Evolutionary conservation across 2,113 vertebrate species (phyloP), one percentile per base, ranked within the genome.

Genomic region (Dipodomys merriami): DNA sequence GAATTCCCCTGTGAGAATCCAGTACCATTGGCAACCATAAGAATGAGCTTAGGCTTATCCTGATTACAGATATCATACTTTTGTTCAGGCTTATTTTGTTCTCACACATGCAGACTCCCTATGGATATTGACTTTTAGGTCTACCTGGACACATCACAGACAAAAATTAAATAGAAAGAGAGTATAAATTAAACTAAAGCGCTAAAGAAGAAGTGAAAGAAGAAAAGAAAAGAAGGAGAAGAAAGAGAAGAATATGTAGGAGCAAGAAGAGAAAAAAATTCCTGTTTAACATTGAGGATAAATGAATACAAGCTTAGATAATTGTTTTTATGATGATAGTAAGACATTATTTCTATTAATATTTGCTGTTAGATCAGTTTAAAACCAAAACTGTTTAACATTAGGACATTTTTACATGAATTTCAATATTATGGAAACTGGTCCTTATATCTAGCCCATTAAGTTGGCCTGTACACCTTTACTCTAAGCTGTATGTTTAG

Each of bases 211-310:
- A 27, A 9, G 5, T 12, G 39, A 19, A 6, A 46, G 9, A 27
- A 33, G 22, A 49, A 62, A 8, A 25, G 3, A 81, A 20, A 13
- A 7, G 18, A 13, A 35, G 20, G 27, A 77, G 2, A 39, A 46
- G 81, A 11, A 62, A 46, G 27, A 30, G 7, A 57, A 4, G 30
- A 27, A 23, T 39, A 65, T 16, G 2, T 57, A 57, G 16, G 53
- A 16, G 15, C 53, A 57, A 13, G 53, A 57, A 57, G 53, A 57
- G 53, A 57, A 57, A 57, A 57, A 13, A 57, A 49, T 80, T 78
- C 35, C 60, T 77, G 25, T 72, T 80, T 69, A 94, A 73, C 69
- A n/a, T 25, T 79, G 60, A 96, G 15, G n/a, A 85, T 62, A 80
- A 88, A 88, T 64, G 19, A 86, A 86, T 39, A 27, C 4, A 83